Evolutionary conservation across 23 tunicate species (phyloP), one percentile per base, ranked within the genome.

Genomic region (Halocynthia roretzi): DNA sequence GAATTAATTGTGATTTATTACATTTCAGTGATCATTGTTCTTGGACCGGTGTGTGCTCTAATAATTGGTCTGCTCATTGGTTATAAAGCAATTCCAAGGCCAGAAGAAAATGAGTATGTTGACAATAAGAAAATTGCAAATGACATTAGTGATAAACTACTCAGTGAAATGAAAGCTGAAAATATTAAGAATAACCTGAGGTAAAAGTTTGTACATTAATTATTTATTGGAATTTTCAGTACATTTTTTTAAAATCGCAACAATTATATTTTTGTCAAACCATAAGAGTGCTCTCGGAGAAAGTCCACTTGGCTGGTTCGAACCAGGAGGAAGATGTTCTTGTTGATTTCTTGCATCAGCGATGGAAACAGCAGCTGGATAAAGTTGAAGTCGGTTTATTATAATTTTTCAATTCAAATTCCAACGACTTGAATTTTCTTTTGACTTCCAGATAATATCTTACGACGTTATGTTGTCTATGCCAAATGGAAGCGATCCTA

Each of bases 251-350:
- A n/a, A n/a, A n/a, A n/a, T n/a, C n/a, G n/a, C n/a, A n/a, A n/a
- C n/a, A n/a, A n/a, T 31, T 31, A 31, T 31, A 4, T 31, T 31
- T 31, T 31, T 1, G 4, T 31, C 44, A 4, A 31, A 31, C 44
- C 44, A 31, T 87, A 44, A 70, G 77, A 63, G 10, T 53, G 6
- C 53, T 92, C 21, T 79, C 98, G 17, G 22, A 64, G 7, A 74
- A 86, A 65, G 81, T 87, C 15, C 98, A 92, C 58, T 4, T 85
- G 15, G 98, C 98, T 53, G 98, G 98, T 53, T 78, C 87, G 19
- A 61, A 20, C 0, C 87, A 79, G 75, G 82, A 89, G 50, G 91
- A 92, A 70, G 80, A 77, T 8, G 68, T 68, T 20, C 62, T 92
- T 7, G 87, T 78, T 8, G 77, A 86, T 67, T 72, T 62, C 12